These are phyloP conservation scores for Lamprotornis superbus DNA, from an alignment of 2,113 vertebrate species.

Conservation along the genomic window DNA sequence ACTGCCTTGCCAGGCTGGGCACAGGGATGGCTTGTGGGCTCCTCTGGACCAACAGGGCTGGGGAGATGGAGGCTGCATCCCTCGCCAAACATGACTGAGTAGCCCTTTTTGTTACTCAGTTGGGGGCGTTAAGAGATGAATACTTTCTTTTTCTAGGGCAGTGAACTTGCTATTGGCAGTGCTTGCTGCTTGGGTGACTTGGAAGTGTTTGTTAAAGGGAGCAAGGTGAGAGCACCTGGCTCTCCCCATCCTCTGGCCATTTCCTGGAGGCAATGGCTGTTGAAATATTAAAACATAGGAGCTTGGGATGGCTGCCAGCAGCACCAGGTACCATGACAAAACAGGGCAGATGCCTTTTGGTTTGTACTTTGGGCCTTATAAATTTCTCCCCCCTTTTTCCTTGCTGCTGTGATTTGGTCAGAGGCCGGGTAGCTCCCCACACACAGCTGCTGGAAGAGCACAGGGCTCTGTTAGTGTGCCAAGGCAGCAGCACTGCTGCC, in stretches of 20 bases:
- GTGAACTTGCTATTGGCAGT: not conserved
- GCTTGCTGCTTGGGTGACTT: not conserved
- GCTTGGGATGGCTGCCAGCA: not conserved
- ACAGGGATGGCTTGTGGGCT: not conserved
- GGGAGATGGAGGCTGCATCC: not conserved
- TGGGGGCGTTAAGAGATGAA: not conserved
- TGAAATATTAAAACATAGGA: not conserved
- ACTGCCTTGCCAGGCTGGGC: not conserved
- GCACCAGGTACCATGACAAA: not conserved
- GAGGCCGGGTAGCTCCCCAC: not conserved
- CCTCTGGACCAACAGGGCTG: accelerated
- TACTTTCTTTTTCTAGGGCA: not conserved
- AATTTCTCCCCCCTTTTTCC: not conserved
- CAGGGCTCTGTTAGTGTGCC: not conserved
- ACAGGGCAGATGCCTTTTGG: constrained; percentile 3
- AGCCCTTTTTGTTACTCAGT: not conserved
- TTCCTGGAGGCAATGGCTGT: not conserved
- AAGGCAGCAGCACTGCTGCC: not conserved
- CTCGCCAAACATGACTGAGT: not conserved
- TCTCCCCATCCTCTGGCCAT: not conserved
- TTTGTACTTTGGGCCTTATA: not conserved
- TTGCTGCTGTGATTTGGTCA: not conserved
- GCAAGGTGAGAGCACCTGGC: not conserved
- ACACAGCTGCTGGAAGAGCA: not conserved
- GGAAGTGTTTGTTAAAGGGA: not conserved